Conservation (phyloP, 2,113 vertebrate species). For the Taurulus bubalis region DNA sequence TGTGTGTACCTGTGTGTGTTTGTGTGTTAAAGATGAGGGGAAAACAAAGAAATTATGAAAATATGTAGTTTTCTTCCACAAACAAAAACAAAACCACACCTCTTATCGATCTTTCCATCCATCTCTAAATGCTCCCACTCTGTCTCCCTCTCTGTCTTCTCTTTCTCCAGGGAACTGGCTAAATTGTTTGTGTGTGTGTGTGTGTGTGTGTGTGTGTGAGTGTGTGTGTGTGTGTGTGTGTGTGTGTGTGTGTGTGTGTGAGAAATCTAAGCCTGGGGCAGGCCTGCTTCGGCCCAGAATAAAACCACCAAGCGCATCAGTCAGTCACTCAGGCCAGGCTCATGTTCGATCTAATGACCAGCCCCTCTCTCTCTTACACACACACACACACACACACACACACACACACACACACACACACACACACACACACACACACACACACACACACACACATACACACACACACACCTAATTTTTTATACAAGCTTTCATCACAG, state of each 20-base stretch:
- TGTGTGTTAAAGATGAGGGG: background rate
- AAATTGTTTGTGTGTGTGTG: slow-evolving; percentile 59
- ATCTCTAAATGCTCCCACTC: slow-evolving; percentile 25
- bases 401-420: background rate
- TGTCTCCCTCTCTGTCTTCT: background rate
- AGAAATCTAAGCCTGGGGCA: slow-evolving; percentile 64
- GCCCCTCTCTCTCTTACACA: slow-evolving; percentile 7
- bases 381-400: slow-evolving; percentile 16
- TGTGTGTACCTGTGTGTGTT: background rate
- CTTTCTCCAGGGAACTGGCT: slow-evolving; percentile 39
- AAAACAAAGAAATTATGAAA: slow-evolving; percentile 21
- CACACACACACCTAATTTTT: slow-evolving; percentile 3
- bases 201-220: slow-evolving; percentile 65
- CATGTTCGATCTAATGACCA: slow-evolving; percentile 45
- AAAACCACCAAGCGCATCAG: slow-evolving; percentile 62
- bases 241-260: slow-evolving; percentile 64
- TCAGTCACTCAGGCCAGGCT: slow-evolving; percentile 55
- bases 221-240: slow-evolving; percentile 60
- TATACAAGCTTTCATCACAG: background rate
- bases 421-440: background rate
- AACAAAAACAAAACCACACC: slow-evolving; percentile 26
- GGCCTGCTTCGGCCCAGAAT: slow-evolving; percentile 37
- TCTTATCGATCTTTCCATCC: slow-evolving; percentile 9
- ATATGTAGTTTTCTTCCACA: slow-evolving; percentile 4
- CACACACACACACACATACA: background rate